Base-by-base conservation (phyloP, 2,113 vertebrate genomes). In the Taxidea taxus region DNA sequence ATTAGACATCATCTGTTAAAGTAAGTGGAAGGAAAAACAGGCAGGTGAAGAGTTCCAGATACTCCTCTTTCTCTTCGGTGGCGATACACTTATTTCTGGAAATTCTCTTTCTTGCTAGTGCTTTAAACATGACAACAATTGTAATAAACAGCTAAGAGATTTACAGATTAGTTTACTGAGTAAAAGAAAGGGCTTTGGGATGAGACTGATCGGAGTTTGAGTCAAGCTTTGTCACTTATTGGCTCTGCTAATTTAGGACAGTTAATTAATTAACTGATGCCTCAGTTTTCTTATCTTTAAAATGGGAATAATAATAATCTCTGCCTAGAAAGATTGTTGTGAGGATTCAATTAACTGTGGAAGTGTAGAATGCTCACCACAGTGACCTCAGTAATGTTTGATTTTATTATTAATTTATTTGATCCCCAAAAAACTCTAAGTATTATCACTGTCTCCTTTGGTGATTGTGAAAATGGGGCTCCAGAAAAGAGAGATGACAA, bases 1-100 rank as follows among this genome's bases (percentile, higher is more conserved):
- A 62, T 97, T 56, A 90, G 82, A 93, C 77, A 89, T 96, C 66
- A 92, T 70, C 66, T 88, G 54, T 42, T 91, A 64, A 95, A 93
- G 75, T 68, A 81, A 94, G 87, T 88, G 70, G 84, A 78, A 89
- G 56, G 47, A 94, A 96, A 81, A 82, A 23, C 2, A 8, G 62
- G 62, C 64, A 97, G 96, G 96, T 96, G 70, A 86, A 84, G 27
- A 72, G 29, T 34, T 87, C 20, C 29, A 81, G 66, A 72, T 37
- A 83, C n/a, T 44, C 16, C 37, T 54, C 25, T 84, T 93, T 84
- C 72, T 91, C 68, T 94, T 83, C 27, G 66, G 20, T 72, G 87
- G 54, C 31, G 49, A 8, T 20, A 34, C 20, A 72, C 37, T 95
- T 75, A 56, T 42, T 93, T 86, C 60, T 93, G 64, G 74, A 90